These are phyloP conservation scores for Autographa pulchrina DNA, from an alignment of 2,888 invertebrate genomes.

Conservation along the genomic window DNA sequence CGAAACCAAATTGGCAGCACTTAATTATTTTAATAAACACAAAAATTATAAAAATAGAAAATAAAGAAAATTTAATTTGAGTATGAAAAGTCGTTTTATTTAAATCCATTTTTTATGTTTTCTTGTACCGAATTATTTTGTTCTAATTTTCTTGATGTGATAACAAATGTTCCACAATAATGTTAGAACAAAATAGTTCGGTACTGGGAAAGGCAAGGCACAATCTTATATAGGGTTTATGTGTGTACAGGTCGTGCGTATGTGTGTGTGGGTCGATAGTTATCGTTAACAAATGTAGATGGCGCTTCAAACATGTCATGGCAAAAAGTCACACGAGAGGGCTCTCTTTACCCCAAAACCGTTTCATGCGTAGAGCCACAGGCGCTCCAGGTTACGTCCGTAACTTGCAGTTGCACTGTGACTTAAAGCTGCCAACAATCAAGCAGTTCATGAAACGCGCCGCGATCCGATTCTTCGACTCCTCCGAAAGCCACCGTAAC, in stretches of 20 bases:
- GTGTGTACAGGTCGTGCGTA: background rate
- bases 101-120: background rate
- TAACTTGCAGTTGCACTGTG: no score
- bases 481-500: no score
- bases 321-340: background rate
- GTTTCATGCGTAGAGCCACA: no score
- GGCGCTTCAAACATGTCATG: background rate
- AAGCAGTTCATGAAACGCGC: no score
- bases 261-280: constrained; percentile 3
- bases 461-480: no score
- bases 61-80: constrained; percentile 5
- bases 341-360: constrained; percentile 14
- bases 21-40: no score
- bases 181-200: constrained; percentile 4
- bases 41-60: constrained; percentile 19
- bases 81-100: background rate
- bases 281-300: background rate
- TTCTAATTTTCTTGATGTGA: constrained; percentile 2
- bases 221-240: background rate
- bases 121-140: background rate
- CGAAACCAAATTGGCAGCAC: no score
- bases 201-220: background rate
- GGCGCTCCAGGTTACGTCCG: no score
- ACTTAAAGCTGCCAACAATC: no score
- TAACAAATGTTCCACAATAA: background rate